Conservation (phyloP, 2,888 invertebrate genomes). For the Lasioglossum morio region DNA sequence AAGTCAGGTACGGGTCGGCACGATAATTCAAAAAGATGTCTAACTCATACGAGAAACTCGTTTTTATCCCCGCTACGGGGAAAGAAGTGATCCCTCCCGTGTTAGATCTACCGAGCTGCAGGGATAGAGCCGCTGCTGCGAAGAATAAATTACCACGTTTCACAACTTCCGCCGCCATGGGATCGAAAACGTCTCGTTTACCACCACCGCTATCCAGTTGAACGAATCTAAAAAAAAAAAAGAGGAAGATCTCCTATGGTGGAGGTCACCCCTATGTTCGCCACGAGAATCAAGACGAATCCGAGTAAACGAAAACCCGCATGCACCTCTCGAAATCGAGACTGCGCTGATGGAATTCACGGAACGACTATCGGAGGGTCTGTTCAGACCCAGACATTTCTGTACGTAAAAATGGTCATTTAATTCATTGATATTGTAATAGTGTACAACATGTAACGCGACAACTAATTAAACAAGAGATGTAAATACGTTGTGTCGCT, state of each 20-base stretch:
- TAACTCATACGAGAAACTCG: conserved; percentile 60
- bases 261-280: conserved; percentile 51
- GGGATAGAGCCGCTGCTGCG: conserved; percentile 1
- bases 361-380: background rate
- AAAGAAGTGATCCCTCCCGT: conserved; percentile 31
- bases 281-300: conserved; percentile 41
- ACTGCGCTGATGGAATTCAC: conserved; percentile 39
- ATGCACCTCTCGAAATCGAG: conserved; percentile 44
- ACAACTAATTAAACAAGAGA: no score
- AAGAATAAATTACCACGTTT: conserved; percentile 48
- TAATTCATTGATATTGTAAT: no score
- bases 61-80: conserved; percentile 42
- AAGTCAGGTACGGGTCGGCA: conserved; percentile 34
- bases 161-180: conserved; percentile 61
- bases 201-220: conserved; percentile 11
- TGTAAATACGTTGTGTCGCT: no score
- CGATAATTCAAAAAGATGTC: conserved; percentile 54
- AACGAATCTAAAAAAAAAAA: conserved; percentile 8
- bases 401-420: no score
- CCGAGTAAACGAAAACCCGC: conserved; percentile 57
- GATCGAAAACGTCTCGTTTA: conserved; percentile 46
- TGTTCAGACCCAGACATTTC: no score
- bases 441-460: no score
- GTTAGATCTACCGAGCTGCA: background rate
- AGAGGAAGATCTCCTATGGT: background rate